phyloP scores from a whole-genome alignment of 2,797 vertebrate genomes.

The Acanthiza pusilla region DNA sequence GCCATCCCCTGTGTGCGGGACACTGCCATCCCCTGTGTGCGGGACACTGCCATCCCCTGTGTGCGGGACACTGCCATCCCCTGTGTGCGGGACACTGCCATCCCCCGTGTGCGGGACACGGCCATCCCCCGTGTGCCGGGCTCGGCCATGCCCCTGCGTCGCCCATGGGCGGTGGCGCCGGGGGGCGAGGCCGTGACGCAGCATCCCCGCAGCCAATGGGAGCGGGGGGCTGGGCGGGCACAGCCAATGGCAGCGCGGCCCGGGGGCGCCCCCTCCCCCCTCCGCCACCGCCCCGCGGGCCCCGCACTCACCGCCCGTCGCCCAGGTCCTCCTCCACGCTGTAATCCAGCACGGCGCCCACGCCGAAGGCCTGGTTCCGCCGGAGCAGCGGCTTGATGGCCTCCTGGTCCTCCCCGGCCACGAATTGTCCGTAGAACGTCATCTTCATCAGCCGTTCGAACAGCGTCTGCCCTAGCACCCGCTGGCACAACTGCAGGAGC shows the following conservation, averaged over 20 bases:
- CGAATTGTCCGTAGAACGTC: constrained; percentile 97
- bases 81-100: too few species aligned
- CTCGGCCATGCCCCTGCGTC: not conserved
- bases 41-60: too few species aligned
- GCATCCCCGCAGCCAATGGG: not conserved
- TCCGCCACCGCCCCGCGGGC: not conserved
- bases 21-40: not conserved
- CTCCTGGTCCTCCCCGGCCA: constrained; percentile 91
- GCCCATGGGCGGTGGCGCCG: not conserved
- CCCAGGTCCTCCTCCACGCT: constrained; percentile 90
- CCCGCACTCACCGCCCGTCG: not conserved
- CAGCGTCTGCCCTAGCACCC: constrained; percentile 80
- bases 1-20: not conserved
- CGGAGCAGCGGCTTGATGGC: constrained; percentile 86
- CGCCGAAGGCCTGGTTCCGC: constrained; percentile 85
- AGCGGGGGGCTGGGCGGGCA: not conserved
- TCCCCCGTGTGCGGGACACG: too few species aligned
- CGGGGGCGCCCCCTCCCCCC: not conserved
- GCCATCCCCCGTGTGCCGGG: too few species aligned
- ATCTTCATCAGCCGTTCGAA: constrained; percentile 92
- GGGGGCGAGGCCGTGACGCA: not conserved
- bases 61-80: not conserved
- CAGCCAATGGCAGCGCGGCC: not conserved
- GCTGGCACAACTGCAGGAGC: constrained; percentile 82
- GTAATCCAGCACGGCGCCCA: constrained; percentile 92